phyloP scores from a whole-genome alignment of 2,797 vertebrate genomes.

The Mus caroli region DNA sequence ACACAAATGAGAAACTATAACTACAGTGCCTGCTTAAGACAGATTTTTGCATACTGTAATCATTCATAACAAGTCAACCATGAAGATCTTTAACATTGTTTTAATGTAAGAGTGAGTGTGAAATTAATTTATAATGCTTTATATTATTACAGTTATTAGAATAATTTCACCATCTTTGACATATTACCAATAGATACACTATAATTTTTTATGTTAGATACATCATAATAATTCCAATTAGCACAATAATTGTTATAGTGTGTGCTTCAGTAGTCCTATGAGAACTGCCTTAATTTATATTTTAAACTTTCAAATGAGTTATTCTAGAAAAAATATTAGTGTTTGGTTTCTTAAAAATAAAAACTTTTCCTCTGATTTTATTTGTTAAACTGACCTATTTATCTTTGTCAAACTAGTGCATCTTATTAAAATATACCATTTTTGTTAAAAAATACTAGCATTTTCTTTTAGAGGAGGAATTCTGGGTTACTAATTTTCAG shows the following conservation, averaged over 20 bases:
- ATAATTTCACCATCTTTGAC: neutral
- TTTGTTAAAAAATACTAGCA: neutral
- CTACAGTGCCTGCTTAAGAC: neutral
- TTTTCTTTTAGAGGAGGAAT: too few species aligned
- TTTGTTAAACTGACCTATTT: neutral
- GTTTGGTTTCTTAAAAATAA: neutral
- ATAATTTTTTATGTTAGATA: neutral
- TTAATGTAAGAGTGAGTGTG: neutral
- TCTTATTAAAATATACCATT: neutral
- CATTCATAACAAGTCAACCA: neutral
- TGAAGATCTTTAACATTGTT: neutral
- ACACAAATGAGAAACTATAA: neutral
- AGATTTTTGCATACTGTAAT: conserved; percentile 9
- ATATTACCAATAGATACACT: neutral
- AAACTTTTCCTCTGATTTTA: neutral
- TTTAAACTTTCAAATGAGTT: neutral
- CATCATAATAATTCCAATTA: neutral
- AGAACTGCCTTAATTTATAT: neutral
- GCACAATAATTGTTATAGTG: neutral
- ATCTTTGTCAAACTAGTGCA: neutral
- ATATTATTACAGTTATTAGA: conserved; percentile 25
- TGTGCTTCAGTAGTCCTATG: neutral
- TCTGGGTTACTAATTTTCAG: too few species aligned
- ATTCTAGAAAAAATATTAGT: neutral
- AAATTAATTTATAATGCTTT: conserved; percentile 5